Percentiles rank a stretch among this genome's conserved stretches.
Evolutionary conservation across 2,888 invertebrate species (phyloP).

Genomic region (Pollenia labialis): DNA sequence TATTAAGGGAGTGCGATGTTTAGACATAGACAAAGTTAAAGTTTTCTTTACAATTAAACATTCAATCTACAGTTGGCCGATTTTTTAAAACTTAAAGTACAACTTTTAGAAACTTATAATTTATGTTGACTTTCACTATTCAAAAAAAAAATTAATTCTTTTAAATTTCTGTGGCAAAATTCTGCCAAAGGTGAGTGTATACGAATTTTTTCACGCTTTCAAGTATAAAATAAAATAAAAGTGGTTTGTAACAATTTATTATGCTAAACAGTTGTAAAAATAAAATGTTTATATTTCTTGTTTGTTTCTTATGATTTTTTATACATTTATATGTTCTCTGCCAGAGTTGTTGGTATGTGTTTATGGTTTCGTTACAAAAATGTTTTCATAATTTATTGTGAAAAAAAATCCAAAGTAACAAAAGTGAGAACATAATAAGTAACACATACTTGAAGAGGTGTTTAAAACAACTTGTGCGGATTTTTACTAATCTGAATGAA

Average conservation of each 20-base stretch:
- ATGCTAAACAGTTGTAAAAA: constrained; percentile 58
- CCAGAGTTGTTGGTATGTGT: not conserved
- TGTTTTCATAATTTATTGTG: constrained; percentile 59
- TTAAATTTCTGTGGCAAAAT: not conserved
- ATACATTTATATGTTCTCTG: not conserved
- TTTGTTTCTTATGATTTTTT: constrained; percentile 10
- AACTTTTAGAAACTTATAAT: no score
- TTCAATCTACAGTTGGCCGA: no score
- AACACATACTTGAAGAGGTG: constrained; percentile 40
- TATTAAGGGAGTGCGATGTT: no score
- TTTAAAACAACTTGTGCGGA: constrained; percentile 26
- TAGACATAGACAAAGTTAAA: no score
- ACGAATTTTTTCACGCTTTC: constrained; percentile 21
- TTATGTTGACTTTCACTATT: no score
- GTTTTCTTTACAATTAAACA: no score
- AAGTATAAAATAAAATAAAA: not conserved
- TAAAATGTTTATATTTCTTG: constrained; percentile 6
- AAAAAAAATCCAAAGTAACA: constrained; percentile 13
- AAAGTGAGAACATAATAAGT: constrained; percentile 46
- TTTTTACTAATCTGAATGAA: constrained; percentile 42
- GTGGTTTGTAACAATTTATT: constrained; percentile 48
- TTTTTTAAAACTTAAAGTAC: no score
- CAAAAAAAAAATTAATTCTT: not conserved
- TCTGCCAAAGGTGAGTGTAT: not conserved
- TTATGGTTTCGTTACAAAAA: constrained; percentile 31